Conservation (phyloP, 37 sponge, comb jelly and placozoan species). For the Dysidea cf. avara region DNA sequence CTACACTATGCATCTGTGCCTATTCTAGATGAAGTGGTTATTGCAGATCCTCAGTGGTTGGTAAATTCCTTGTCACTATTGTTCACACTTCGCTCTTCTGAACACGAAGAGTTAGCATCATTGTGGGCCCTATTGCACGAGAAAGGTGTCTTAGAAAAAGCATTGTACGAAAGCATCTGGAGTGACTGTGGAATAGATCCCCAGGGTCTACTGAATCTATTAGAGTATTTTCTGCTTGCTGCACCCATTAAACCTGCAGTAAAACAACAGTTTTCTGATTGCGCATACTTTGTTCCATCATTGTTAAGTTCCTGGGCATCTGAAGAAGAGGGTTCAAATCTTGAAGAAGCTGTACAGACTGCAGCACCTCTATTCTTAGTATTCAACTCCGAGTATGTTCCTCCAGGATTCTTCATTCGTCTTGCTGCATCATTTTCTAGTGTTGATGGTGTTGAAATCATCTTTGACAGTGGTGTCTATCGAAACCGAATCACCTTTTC, state of each 20-base stretch:
- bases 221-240: constrained; percentile 21
- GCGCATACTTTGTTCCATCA: constrained; percentile 41
- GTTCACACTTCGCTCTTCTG: constrained; percentile 20
- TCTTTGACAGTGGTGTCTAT: constrained; percentile 24
- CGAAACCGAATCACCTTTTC: constrained; percentile 12
- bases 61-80: constrained; percentile 26
- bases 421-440: constrained; percentile 24
- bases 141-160: constrained; percentile 37
- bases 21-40: constrained; percentile 3
- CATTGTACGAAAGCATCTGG: constrained; percentile 35
- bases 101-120: neutral
- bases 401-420: constrained; percentile 58
- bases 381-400: constrained; percentile 35
- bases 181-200: constrained; percentile 3
- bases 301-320: neutral
- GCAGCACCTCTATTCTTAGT: constrained; percentile 34
- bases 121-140: constrained; percentile 16
- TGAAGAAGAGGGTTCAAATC: neutral
- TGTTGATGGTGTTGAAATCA: neutral
- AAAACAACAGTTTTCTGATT: neutral
- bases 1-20: constrained; percentile 32
- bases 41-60: constrained; percentile 48
- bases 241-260: neutral
- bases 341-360: neutral
- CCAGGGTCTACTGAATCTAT: constrained; percentile 18